Conservation (phyloP, 2,797 vertebrate species). For the Paguma larvata region DNA sequence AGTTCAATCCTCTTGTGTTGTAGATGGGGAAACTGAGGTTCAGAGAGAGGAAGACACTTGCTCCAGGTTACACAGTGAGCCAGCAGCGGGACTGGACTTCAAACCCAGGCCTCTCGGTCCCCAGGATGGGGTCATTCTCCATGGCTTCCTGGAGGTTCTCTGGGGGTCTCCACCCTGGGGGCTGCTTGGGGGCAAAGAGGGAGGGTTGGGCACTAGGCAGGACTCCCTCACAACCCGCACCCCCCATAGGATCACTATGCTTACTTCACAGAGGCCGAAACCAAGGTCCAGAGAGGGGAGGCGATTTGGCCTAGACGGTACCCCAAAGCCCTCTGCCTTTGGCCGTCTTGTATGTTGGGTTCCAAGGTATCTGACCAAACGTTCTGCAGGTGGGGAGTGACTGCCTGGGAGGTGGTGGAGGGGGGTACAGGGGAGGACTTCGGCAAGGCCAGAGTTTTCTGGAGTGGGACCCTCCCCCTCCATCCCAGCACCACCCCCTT, state of each 20-base stretch:
- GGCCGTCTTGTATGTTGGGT: background rate
- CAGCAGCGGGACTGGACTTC: background rate
- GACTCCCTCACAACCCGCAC: no score
- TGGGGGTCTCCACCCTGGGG: background rate
- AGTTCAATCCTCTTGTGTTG: background rate
- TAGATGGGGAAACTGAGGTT: conserved; percentile 1
- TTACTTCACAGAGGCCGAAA: no score
- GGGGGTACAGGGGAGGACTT: background rate
- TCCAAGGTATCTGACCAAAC: background rate
- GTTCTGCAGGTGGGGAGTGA: background rate
- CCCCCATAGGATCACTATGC: background rate
- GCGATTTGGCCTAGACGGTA: no score
- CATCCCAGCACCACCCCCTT: background rate
- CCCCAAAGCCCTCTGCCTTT: background rate
- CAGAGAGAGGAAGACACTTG: background rate
- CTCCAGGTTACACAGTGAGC: background rate
- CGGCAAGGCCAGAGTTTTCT: background rate
- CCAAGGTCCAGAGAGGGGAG: no score
- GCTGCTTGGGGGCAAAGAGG: background rate
- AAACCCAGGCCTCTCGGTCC: background rate
- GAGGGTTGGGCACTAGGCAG: background rate
- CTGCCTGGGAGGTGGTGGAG: background rate
- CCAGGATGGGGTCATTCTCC: background rate
- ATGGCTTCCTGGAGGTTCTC: background rate
- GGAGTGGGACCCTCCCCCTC: background rate